A percentile compares a stretch with the other conserved stretches of the same genome.
Evolutionary conservation across 1,140 invertebrate species (phyloP).

Genomic region (Bacillus rossius): DNA sequence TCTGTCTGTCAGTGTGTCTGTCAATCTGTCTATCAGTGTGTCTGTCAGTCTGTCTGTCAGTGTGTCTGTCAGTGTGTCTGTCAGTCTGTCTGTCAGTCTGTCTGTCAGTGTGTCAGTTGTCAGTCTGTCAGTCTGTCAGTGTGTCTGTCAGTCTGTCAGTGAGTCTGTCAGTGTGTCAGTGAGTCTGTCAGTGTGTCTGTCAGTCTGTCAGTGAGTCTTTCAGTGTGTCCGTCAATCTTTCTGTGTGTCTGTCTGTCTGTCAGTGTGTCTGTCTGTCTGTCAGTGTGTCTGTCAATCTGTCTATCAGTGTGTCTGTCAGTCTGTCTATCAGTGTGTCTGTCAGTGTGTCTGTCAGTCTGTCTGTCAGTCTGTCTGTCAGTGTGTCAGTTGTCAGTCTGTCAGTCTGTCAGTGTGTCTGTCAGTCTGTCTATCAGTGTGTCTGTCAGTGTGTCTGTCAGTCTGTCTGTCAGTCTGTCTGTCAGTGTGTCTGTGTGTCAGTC

Average conservation of each 20-base stretch:
- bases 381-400: conserved; percentile 28
- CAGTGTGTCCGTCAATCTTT: too few species aligned
- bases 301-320: too few species aligned
- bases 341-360: conserved; percentile 26
- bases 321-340: too few species aligned
- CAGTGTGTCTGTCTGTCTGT: conserved; percentile 27
- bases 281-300: too few species aligned
- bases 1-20: conserved; percentile 31
- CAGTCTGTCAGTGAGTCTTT: conserved; percentile 30
- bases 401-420: conserved; percentile 25
- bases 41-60: conserved; percentile 33
- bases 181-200: conserved; percentile 23
- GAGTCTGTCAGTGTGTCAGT: conserved; percentile 30
- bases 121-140: conserved; percentile 31
- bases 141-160: conserved; percentile 31
- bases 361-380: conserved; percentile 17
- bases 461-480: conserved; percentile 28
- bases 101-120: conserved; percentile 30
- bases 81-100: conserved; percentile 27
- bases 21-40: too few species aligned
- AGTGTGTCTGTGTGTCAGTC: conserved; percentile 31
- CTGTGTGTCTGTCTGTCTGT: conserved; percentile 26
- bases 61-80: conserved; percentile 26
- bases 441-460: conserved; percentile 28
- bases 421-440: too few species aligned